Base-by-base conservation (phyloP, 2,888 invertebrate genomes). In the Limnephilus rhombicus region DNA sequence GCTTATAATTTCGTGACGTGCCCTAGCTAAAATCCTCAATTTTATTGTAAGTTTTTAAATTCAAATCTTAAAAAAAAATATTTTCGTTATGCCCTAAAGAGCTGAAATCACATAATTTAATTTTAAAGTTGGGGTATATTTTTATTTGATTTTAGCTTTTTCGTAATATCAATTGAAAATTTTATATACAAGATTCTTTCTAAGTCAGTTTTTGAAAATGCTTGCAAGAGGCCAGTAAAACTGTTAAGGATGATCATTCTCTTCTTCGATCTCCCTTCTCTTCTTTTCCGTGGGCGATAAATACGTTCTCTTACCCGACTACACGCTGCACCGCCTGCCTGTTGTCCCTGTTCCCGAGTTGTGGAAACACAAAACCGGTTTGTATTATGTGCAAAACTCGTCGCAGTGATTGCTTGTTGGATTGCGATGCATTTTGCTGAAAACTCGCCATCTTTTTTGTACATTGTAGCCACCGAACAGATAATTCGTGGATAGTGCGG, bases 321-420 rank as follows among this genome's bases (percentile, higher is more conserved):
- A 13, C 18, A 13, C 34, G 15, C 83, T 83, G 24, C 83, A 37
- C 83, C 68, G 24, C 68, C 68, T 2, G 24, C n/a, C 7, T 9
- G 49, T 18, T 68, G 68, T 68, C 24, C 68, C 24, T 68, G 24
- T 68, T n/a, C 37, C 83, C 83, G 9, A 34, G 83, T 37, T 83
- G 83, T 34, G 83, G 83, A 83, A 41, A 24, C 37, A 37, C 37
- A 41, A 68, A 83, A 83, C 83, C 83, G n/a, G 83, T 83, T 83
- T 83, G 83, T 37, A 24, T 83, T 37, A 37, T 83, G 37, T 37
- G 83, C 83, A 24, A 83, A 83, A 83, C n/a, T 9, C 24, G 83
- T 18, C 83, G 15, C 24, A 24, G 34, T 83, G 83, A 37, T 83
- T 83, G 83, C 24, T 83, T 34, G 83, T 34, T 37, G 37, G 83